These are phyloP conservation scores for Rafetus swinhoei DNA, from an alignment of 2,113 vertebrate species.

Conservation along the genomic window DNA sequence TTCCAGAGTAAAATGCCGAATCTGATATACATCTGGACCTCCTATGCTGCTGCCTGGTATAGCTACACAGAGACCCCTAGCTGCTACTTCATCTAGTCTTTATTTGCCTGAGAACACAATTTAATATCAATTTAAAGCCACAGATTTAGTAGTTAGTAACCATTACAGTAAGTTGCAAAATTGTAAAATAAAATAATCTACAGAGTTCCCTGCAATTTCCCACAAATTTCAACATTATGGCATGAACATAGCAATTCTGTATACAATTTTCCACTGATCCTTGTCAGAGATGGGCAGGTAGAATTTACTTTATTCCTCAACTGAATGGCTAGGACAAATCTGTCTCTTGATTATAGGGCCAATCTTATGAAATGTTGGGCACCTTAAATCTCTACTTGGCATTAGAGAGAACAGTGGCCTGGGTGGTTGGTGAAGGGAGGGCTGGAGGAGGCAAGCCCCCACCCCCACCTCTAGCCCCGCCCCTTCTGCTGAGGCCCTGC, in stretches of 20 bases:
- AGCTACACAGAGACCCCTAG: slow-evolving; percentile 63
- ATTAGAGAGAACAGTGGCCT: neutral
- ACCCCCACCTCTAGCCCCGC: too few relatives aligned
- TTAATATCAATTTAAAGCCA: slow-evolving; percentile 12
- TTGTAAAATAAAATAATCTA: neutral
- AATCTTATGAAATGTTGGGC: neutral
- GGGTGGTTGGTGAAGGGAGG: too few relatives aligned
- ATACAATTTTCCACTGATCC: neutral
- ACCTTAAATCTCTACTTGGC: neutral
- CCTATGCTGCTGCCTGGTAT: slow-evolving; percentile 12
- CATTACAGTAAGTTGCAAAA: neutral
- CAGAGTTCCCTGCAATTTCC: neutral
- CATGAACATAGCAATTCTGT: slow-evolving; percentile 24
- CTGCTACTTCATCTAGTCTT: slow-evolving; percentile 44
- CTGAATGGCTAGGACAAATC: slow-evolving; percentile 27
- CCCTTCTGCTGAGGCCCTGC: too few relatives aligned
- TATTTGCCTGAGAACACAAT: slow-evolving; percentile 1
- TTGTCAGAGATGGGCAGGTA: neutral
- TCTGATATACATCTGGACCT: neutral
- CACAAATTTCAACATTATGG: neutral
- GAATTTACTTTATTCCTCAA: neutral
- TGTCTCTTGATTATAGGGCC: neutral
- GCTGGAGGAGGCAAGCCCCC: too few relatives aligned
- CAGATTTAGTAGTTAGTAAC: slow-evolving; percentile 20
- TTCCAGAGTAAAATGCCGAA: neutral